phyloP scores from a whole-genome alignment of 2,797 vertebrate genomes.

The Glyptemys insculpta region DNA sequence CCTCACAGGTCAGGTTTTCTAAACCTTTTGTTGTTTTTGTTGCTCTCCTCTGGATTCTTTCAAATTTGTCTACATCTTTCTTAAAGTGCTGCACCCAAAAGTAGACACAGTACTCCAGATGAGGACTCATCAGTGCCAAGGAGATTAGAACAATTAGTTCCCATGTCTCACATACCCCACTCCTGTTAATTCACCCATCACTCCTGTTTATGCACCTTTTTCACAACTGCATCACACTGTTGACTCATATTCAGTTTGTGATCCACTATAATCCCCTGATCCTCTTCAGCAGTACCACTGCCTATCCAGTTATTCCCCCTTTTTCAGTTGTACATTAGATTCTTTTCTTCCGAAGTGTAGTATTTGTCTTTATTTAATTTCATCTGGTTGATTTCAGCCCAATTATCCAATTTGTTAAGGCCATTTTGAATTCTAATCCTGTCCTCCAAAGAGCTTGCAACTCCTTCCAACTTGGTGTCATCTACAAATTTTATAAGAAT shows the following conservation, averaged over 20 bases:
- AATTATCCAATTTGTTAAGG: neutral
- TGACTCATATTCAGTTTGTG: neutral
- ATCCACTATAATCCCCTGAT: neutral
- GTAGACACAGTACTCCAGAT: no score
- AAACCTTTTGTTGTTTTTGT: no score
- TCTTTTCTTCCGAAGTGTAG: neutral
- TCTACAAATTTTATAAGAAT: neutral
- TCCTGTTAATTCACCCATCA: no score
- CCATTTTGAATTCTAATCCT: neutral
- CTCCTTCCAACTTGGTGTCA: neutral
- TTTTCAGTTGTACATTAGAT: neutral
- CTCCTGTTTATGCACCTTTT: no score
- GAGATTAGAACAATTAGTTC: no score
- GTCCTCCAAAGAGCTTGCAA: neutral
- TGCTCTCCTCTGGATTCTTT: no score
- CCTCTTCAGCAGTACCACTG: neutral
- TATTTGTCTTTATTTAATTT: neutral
- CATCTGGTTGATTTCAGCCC: neutral
- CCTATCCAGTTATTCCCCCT: neutral
- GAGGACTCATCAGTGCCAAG: no score
- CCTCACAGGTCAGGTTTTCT: no score
- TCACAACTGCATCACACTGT: no score
- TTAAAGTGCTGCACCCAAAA: no score
- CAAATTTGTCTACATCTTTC: no score
- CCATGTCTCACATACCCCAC: no score